Conservation (phyloP, 2,113 vertebrate genomes). For the Burhinus bistriatus region DNA sequence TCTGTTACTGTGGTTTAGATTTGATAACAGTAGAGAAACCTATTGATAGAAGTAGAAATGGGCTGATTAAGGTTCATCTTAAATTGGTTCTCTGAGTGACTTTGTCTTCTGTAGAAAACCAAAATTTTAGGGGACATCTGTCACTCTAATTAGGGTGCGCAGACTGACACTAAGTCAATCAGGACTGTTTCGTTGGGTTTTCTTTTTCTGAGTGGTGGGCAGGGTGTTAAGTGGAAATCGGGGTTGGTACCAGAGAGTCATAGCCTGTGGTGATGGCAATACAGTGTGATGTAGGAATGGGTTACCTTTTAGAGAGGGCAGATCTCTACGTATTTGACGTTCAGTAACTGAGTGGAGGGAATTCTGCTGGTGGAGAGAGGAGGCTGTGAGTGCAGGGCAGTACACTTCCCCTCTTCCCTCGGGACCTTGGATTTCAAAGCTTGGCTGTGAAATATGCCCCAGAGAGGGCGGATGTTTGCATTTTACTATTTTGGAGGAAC, state of each 20-base stretch:
- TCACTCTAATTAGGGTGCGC: neutral
- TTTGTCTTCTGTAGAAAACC: neutral
- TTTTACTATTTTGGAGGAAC: neutral
- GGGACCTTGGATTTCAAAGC: neutral
- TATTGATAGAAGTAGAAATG: neutral
- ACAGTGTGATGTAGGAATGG: neutral
- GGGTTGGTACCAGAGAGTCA: neutral
- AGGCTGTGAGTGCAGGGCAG: neutral
- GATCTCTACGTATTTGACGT: rapidly evolving
- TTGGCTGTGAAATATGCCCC: neutral
- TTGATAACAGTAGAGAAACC: neutral
- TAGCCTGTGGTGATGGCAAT: neutral
- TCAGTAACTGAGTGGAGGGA: neutral
- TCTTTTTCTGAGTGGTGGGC: neutral
- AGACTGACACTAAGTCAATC: neutral
- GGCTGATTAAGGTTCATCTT: neutral
- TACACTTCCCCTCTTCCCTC: neutral
- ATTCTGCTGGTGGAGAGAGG: neutral
- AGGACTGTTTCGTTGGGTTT: neutral
- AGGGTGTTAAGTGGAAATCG: neutral
- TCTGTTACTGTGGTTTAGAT: neutral
- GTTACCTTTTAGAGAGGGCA: neutral
- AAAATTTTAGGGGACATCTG: neutral
- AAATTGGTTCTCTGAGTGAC: neutral
- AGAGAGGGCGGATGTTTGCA: neutral